phyloP scores from a whole-genome alignment of 2,888 invertebrate genomes.

The Zygothrica quintamaculata region DNA sequence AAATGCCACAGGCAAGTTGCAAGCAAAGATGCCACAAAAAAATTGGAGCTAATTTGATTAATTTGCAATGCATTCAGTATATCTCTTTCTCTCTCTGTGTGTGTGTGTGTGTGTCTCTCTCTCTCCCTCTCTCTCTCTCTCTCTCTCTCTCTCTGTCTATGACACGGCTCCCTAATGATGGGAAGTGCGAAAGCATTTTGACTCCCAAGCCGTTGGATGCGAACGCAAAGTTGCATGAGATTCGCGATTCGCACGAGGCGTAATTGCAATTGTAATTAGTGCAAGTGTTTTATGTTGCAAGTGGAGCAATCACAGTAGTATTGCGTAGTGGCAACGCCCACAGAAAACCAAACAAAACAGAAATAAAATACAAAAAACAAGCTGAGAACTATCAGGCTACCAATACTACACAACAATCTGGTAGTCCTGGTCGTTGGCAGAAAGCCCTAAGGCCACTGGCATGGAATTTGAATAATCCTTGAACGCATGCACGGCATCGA shows the following conservation, averaged over 20 bases:
- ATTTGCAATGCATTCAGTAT: slow-evolving; percentile 68
- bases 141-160: not conserved
- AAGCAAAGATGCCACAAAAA: slow-evolving; percentile 48
- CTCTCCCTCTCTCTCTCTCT: not conserved
- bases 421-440: too few relatives aligned
- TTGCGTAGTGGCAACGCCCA: not conserved
- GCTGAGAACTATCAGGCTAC: too few relatives aligned
- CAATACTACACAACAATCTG: too few relatives aligned
- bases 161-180: slow-evolving; percentile 74
- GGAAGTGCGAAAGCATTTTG: slow-evolving; percentile 75
- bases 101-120: too few relatives aligned
- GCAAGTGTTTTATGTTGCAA: slow-evolving; percentile 52
- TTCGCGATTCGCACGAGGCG: slow-evolving; percentile 59
- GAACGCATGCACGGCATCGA: slow-evolving; percentile 53
- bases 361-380: too few relatives aligned
- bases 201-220: slow-evolving; percentile 60
- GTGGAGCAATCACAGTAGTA: slow-evolving; percentile 22
- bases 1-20: slow-evolving; percentile 55
- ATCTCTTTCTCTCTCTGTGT: too few relatives aligned
- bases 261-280: slow-evolving; percentile 78
- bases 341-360: too few relatives aligned
- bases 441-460: not conserved
- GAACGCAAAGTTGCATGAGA: slow-evolving; percentile 4
- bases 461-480: slow-evolving; percentile 65
- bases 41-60: slow-evolving; percentile 81